These are phyloP conservation scores for Platerodrilus igneus DNA, from an alignment of 2,888 invertebrate species.

Conservation along the genomic window DNA sequence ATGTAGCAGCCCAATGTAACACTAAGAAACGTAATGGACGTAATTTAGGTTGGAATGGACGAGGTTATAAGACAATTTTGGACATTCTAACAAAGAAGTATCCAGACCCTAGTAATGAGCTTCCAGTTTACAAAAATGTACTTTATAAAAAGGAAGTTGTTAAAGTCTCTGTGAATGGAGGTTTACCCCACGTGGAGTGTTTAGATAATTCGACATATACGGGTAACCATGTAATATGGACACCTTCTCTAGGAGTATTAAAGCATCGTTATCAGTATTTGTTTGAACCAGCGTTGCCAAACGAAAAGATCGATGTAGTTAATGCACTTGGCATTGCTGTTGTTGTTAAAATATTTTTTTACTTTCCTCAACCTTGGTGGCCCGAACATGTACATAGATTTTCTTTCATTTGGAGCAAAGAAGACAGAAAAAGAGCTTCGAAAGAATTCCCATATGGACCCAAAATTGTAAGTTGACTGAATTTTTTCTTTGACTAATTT, in stretches of 20 bases:
- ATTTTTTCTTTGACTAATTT: too few species aligned
- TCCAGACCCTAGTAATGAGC: not conserved
- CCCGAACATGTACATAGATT: too few species aligned
- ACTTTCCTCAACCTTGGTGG: slow-evolving; percentile 61
- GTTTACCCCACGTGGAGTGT: too few species aligned
- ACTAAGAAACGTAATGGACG: slow-evolving; percentile 65
- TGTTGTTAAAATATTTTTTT: slow-evolving; percentile 60
- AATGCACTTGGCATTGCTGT: slow-evolving; percentile 57
- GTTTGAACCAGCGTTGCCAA: slow-evolving; percentile 53
- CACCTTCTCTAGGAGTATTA: too few species aligned
- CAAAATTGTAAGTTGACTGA: not conserved
- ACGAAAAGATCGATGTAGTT: slow-evolving; percentile 51
- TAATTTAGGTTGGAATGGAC: slow-evolving; percentile 68
- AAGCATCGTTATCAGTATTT: slow-evolving; percentile 52
- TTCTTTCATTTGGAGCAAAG: slow-evolving; percentile 56
- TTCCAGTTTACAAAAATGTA: slow-evolving; percentile 19
- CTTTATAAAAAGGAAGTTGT: slow-evolving; percentile 43
- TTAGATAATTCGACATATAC: slow-evolving; percentile 49
- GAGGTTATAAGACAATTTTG: slow-evolving; percentile 64
- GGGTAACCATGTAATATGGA: slow-evolving; percentile 60
- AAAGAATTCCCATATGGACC: slow-evolving; percentile 26
- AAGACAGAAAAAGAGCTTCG: too few species aligned
- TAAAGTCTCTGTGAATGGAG: too few species aligned
- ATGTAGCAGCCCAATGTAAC: slow-evolving; percentile 63
- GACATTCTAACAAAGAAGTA: slow-evolving; percentile 54